phyloP scores from a whole-genome alignment of 2,797 vertebrate species.

The Channa striata region DNA sequence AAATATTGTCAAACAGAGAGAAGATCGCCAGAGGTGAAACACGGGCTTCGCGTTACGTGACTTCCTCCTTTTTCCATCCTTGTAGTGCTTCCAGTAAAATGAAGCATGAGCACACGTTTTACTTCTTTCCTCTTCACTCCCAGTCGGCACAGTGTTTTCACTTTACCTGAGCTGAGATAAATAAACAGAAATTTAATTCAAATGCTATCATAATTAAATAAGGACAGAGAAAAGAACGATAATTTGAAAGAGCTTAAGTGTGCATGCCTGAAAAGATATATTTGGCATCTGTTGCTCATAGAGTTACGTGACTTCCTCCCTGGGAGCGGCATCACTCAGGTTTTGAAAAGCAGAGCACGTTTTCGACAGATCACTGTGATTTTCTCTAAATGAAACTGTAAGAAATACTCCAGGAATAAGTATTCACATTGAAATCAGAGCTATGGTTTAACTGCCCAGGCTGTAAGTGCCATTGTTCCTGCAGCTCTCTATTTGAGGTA shows the following conservation, averaged over 20 bases:
- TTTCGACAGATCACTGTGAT: constrained; percentile 6
- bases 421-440: constrained; percentile 29
- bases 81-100: constrained; percentile 5
- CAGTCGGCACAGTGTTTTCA: not conserved
- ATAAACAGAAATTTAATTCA: too few species aligned
- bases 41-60: not conserved
- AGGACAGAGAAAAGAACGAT: too few species aligned
- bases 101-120: not conserved
- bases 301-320: too few species aligned
- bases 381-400: not conserved
- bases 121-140: not conserved
- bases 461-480: not conserved
- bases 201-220: too few species aligned
- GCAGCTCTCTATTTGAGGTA: not conserved
- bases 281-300: too few species aligned
- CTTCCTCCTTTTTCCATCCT: constrained; percentile 14
- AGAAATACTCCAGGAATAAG: not conserved
- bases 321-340: not conserved
- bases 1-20: constrained; percentile 62
- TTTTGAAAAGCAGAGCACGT: not conserved
- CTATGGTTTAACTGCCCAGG: not conserved
- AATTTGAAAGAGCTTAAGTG: too few species aligned
- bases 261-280: too few species aligned
- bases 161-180: too few species aligned
- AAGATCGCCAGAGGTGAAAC: constrained; percentile 12